These are phyloP conservation scores for Melanostoma scalare DNA, from an alignment of 2,888 invertebrate genomes.

Conservation along the genomic window DNA sequence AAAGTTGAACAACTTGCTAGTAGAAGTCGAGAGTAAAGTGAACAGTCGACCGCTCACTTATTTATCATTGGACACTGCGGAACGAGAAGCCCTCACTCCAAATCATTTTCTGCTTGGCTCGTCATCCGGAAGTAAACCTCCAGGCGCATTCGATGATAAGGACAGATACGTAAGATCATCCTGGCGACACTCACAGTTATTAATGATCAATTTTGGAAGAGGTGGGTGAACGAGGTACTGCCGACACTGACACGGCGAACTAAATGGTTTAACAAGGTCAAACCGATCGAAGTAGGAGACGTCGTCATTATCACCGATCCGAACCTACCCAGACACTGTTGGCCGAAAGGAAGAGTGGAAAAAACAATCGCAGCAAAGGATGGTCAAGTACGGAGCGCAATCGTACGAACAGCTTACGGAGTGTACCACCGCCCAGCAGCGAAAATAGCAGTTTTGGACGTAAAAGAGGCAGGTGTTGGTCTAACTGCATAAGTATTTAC, in stretches of 20 bases:
- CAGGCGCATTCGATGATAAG: slow-evolving; percentile 62
- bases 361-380: slow-evolving; percentile 25
- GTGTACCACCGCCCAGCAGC: slow-evolving; percentile 30
- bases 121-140: slow-evolving; percentile 57
- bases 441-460: slow-evolving; percentile 49
- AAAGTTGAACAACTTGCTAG: slow-evolving; percentile 44
- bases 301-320: slow-evolving; percentile 53
- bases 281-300: slow-evolving; percentile 54
- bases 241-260: slow-evolving; percentile 73
- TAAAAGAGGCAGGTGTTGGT: slow-evolving; percentile 7
- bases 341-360: slow-evolving; percentile 55
- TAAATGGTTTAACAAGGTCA: slow-evolving; percentile 61
- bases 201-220: slow-evolving; percentile 74
- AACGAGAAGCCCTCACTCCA: slow-evolving; percentile 75
- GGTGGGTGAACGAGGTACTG: slow-evolving; percentile 77
- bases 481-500: slow-evolving; percentile 12
- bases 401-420: background rate
- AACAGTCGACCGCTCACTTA: slow-evolving; percentile 61
- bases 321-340: slow-evolving; percentile 50
- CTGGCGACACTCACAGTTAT: slow-evolving; percentile 71
- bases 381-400: slow-evolving; percentile 54
- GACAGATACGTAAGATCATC: slow-evolving; percentile 73
- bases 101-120: slow-evolving; percentile 76
- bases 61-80: slow-evolving; percentile 61
- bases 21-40: slow-evolving; percentile 55